Base-by-base conservation (phyloP, 2,797 vertebrate genomes). In the Menidia menidia region DNA sequence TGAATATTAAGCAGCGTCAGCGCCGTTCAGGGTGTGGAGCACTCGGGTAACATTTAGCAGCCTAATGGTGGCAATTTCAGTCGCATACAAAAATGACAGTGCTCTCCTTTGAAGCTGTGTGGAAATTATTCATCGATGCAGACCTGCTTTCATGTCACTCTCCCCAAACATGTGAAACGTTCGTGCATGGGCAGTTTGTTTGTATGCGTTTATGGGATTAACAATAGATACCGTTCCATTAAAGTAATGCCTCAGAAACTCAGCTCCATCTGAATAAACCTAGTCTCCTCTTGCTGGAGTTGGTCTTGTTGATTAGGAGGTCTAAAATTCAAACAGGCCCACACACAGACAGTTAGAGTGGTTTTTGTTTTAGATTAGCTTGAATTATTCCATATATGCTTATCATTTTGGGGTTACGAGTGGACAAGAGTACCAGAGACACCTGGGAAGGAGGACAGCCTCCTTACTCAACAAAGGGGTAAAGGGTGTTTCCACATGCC, bases 1-100 rank as follows among this genome's bases (percentile, higher is more conserved):
- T 83, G 80, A 88, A 91, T 92, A 88, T 92, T 86, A 88, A 92
- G 69, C 50, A 85, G 82, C 31, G 47, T 85, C 82, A 86, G 86
- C 90, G 90, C 92, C 87, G 88, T 68, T 4, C 66, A 84, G 88
- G 87, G 75, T 78, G 71, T 43, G 73, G 45, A 60, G 47, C 60
- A 66, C 68, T 56, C n/a, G 16, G 39, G 25, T 12, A 66, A 61
- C 48, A 25, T 81, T 78, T 68, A 75, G 75, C n/a, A 31, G 41
- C 41, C 69, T 55, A 68, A 77, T 77, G 58, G 58, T 11, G 81
- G 60, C 65, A 73, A 87, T 81, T 65, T 72, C 18, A 51, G 6
- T 53, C 19, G 32, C 52, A 72, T 25, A 74, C 79, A 56, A 52
- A 47, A 69, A 60, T 33, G 3, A 35, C 19, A 43, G 15, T 42